Conservation (phyloP, 1,140 invertebrate species). For the Papilio polyxenes region DNA sequence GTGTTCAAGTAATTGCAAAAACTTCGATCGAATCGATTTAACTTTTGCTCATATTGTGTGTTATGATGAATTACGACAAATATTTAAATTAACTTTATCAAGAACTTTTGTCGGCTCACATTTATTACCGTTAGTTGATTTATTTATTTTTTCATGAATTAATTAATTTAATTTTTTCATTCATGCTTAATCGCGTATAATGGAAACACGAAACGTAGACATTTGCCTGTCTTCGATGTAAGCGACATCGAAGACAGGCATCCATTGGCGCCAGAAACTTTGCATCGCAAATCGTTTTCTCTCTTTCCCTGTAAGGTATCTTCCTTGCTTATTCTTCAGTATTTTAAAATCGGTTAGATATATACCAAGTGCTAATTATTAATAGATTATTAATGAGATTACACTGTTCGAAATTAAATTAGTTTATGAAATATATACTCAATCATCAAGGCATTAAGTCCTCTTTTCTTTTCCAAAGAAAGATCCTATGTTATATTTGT, state of each 20-base stretch:
- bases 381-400: background rate
- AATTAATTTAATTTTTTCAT: no score
- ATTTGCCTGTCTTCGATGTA: background rate
- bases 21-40: background rate
- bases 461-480: no score
- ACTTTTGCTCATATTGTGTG: background rate
- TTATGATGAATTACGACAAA: background rate
- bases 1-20: constrained; percentile 25
- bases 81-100: constrained; percentile 8
- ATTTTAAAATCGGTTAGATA: background rate
- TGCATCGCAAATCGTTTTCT: background rate
- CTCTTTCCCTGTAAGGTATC: background rate
- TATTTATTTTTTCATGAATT: no score
- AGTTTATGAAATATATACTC: no score
- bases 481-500: no score
- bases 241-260: no score
- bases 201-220: background rate
- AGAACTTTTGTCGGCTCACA: background rate
- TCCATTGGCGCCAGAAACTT: background rate
- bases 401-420: no score
- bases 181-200: background rate
- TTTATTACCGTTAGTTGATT: background rate
- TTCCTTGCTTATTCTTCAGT: background rate
- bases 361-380: background rate
- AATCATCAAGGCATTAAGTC: no score